Evolutionary conservation across 2,888 invertebrate species (phyloP), one percentile per base, ranked within the genome.

Genomic region (Thyatira batis): DNA sequence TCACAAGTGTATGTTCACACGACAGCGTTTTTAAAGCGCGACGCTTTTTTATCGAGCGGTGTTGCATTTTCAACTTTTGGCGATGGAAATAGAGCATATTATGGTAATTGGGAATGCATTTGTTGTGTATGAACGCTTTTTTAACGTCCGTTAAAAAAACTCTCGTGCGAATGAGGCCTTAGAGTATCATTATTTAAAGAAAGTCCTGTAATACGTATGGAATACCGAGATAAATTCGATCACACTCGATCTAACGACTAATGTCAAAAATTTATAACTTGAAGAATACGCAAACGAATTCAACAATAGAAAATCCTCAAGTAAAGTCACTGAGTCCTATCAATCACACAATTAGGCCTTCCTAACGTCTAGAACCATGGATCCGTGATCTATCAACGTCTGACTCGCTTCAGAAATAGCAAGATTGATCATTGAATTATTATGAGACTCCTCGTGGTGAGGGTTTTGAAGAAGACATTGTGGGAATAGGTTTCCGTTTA

Each of bases 301-400:
- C 25, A 17, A 23, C 20, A 51, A 46, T 48, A n/a, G 49, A 45
- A 49, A 48, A 23, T 50, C 17, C 44, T 43, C 49, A 50, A 52
- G 20, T 44, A 6, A 51, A 45, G 43, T 13, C 43, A 39, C 33
- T 25, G 25, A 46, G 50, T 52, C 57, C 63, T 69, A 73, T 77
- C 71, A 69, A 77, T 77, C 73, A 71, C 63, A 65, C 66, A 75
- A 76, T 75, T 73, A 76, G 69, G 55, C 56, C 49, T 17, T 39
- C 17, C 33, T 59, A 53, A 55, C 54, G 58, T 58, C 65, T 57
- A 65, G 66, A 58, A 62, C 61, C 59, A 56, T 57, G 60, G 58
- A 63, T 63, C 63, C 64, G 59, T 66, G 72, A 78, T 78, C 73
- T 65, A 74, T 80, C 77, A 76, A 71, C 59, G 78, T 79, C 80